phyloP scores from a whole-genome alignment of 2,113 vertebrate species.

The Stegostoma tigrinum region DNA sequence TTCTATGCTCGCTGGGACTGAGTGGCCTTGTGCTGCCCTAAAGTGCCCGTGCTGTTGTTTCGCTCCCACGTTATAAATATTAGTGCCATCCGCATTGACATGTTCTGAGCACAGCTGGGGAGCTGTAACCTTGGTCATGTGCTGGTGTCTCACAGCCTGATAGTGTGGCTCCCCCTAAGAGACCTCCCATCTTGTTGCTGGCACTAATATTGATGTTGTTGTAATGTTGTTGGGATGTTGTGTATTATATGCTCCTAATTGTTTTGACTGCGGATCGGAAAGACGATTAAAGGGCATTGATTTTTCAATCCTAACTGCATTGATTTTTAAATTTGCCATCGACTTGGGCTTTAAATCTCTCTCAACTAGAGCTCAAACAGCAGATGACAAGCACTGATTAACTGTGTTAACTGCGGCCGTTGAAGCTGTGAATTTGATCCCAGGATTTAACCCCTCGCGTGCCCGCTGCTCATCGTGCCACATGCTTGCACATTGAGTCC shows the following conservation, averaged over 20 bases:
- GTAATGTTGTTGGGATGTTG: slow-evolving; percentile 62
- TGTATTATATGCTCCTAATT: slow-evolving; percentile 90
- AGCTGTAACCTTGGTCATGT: neutral
- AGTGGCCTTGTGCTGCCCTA: too few species aligned
- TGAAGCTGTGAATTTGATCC: neutral
- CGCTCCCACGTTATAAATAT: too few species aligned
- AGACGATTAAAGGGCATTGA: slow-evolving; percentile 93
- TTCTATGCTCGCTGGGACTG: too few species aligned
- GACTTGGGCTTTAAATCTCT: slow-evolving; percentile 89
- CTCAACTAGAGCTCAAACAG: slow-evolving; percentile 63
- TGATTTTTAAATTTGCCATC: slow-evolving; percentile 97
- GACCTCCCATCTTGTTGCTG: neutral
- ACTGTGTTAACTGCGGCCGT: slow-evolving; percentile 41
- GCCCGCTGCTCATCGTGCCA: too few species aligned
- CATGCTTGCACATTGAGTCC: too few species aligned
- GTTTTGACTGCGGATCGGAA: slow-evolving; percentile 93
- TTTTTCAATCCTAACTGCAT: slow-evolving; percentile 90
- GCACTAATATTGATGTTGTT: slow-evolving; percentile 24
- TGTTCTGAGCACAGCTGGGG: neutral
- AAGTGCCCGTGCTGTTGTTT: too few species aligned
- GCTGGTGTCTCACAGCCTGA: neutral
- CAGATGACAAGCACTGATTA: slow-evolving; percentile 65
- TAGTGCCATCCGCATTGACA: too few species aligned
- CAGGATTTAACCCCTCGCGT: neutral
- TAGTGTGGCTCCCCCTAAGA: neutral